These are phyloP conservation scores for Pipistrellus kuhlii DNA, from an alignment of 2,797 vertebrate species.

Conservation along the genomic window DNA sequence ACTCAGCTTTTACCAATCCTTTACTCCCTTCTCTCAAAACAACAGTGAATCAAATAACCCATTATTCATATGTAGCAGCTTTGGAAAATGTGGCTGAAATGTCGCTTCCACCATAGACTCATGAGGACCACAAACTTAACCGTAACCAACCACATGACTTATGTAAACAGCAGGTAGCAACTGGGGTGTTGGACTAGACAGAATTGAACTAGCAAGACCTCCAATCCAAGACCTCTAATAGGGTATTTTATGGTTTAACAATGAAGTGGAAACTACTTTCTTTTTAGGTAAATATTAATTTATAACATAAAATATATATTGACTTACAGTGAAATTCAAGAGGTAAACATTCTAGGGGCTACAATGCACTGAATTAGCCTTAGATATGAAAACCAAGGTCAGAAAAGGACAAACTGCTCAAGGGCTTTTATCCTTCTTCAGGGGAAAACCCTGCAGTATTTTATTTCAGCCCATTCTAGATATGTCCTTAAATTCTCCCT, in stretches of 20 bases:
- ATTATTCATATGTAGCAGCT: slow-evolving; percentile 62
- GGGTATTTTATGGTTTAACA: neutral
- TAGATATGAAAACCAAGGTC: neutral
- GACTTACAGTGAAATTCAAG: neutral
- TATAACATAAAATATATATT: neutral
- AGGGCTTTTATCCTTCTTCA: neutral
- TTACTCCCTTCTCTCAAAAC: slow-evolving; percentile 58
- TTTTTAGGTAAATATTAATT: slow-evolving; percentile 34
- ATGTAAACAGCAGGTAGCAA: neutral
- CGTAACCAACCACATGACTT: neutral
- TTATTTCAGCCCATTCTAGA: neutral
- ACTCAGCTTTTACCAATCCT: slow-evolving; percentile 44
- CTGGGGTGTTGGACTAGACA: neutral
- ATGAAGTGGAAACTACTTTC: neutral
- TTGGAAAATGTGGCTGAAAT: slow-evolving; percentile 64
- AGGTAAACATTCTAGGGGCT: neutral
- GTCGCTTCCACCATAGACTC: slow-evolving; percentile 28
- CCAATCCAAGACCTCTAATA: neutral
- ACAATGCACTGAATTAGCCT: neutral
- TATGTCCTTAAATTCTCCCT: neutral
- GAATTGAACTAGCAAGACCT: neutral
- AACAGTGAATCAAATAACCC: slow-evolving; percentile 60
- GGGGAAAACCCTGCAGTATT: neutral
- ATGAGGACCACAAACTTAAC: neutral
- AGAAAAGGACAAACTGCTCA: neutral